These are phyloP conservation scores for Cynaeus angustus DNA, from an alignment of 2,888 invertebrate species.

Conservation along the genomic window DNA sequence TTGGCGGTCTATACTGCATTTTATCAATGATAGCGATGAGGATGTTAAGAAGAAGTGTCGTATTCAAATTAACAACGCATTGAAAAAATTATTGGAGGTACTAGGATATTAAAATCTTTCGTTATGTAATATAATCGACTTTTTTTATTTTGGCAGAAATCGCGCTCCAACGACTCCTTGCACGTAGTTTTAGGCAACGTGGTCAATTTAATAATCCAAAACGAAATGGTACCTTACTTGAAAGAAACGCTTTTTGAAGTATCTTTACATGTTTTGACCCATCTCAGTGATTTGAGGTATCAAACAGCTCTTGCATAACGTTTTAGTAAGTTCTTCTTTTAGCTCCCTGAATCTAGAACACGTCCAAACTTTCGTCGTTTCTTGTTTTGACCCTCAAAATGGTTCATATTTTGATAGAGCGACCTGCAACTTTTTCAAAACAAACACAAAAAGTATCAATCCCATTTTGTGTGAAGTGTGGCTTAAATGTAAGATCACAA, in stretches of 20 bases:
- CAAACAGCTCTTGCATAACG: not conserved
- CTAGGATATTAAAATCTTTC: too few species aligned
- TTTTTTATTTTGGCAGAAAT: slow-evolving; percentile 18
- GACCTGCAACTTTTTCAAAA: slow-evolving; percentile 18
- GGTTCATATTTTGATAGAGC: slow-evolving; percentile 9
- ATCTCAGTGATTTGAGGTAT: slow-evolving; percentile 12
- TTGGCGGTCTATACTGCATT: slow-evolving; percentile 57
- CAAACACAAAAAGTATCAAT: slow-evolving; percentile 12
- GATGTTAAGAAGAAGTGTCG: slow-evolving; percentile 47
- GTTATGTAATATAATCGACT: not conserved
- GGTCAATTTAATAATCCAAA: slow-evolving; percentile 1
- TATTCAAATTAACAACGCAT: slow-evolving; percentile 46
- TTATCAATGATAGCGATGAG: slow-evolving; percentile 49
- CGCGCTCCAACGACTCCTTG: not conserved
- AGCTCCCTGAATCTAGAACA: slow-evolving; percentile 14
- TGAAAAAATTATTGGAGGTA: slow-evolving; percentile 53
- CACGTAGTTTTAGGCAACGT: slow-evolving; percentile 17
- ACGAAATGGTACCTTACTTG: slow-evolving; percentile 7
- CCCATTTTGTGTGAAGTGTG: slow-evolving; percentile 31
- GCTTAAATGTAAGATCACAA: slow-evolving; percentile 19
- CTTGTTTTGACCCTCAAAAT: slow-evolving; percentile 12
- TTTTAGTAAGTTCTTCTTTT: slow-evolving; percentile 12
- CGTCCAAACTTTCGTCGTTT: not conserved
- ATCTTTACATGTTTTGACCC: slow-evolving; percentile 1
- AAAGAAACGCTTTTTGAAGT: slow-evolving; percentile 19